Conservation (phyloP, 2,888 invertebrate species). For the Eurytoma adleriae region DNA sequence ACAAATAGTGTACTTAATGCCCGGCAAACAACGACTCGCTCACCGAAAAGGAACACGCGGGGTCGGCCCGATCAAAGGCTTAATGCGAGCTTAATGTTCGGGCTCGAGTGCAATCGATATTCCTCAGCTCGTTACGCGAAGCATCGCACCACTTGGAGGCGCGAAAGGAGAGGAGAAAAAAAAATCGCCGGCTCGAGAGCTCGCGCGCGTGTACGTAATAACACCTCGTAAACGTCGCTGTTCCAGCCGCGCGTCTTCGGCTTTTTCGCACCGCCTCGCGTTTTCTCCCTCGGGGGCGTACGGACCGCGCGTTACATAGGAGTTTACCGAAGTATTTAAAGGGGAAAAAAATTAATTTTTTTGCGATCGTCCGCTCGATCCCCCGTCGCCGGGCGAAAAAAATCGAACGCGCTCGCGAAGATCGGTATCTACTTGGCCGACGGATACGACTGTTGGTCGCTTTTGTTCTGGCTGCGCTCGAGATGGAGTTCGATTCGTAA, state of each 20-base stretch:
- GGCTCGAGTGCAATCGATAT: conserved; percentile 44
- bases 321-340: conserved; percentile 16
- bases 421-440: conserved; percentile 15
- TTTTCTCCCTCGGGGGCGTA: conserved; percentile 29
- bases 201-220: conserved; percentile 52
- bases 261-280: neutral
- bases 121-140: conserved; percentile 34
- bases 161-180: conserved; percentile 1
- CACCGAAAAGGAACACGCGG: neutral
- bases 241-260: conserved; percentile 32
- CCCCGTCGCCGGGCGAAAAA: neutral
- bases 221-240: conserved; percentile 56
- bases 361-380: neutral
- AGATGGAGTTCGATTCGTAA: conserved; percentile 19
- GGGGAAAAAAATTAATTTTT: conserved; percentile 48
- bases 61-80: conserved; percentile 27
- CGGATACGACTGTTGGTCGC: neutral
- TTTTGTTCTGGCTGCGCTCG: neutral
- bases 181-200: conserved; percentile 23
- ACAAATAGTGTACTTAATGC: neutral
- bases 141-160: conserved; percentile 24
- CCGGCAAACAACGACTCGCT: neutral
- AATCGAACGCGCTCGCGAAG: conserved; percentile 28
- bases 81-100: conserved; percentile 1
- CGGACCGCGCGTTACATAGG: conserved; percentile 9